A percentile compares a stretch with the other conserved stretches of the same genome.
These are phyloP conservation scores for Porphyrio hochstetteri DNA, from an alignment of 2,113 vertebrate species.

Conservation along the genomic window DNA sequence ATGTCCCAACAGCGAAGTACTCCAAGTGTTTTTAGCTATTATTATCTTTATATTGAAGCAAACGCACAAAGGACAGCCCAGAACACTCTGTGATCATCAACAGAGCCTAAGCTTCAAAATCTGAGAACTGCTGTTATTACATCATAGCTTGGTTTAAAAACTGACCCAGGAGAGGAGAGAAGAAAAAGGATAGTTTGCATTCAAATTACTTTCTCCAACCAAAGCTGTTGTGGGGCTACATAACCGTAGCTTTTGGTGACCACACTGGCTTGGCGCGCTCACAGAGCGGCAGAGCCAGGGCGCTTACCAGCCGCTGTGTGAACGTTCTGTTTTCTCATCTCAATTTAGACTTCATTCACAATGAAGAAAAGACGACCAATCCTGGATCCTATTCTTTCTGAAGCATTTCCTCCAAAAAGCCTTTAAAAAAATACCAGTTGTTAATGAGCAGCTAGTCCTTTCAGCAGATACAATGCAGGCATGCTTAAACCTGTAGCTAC, in stretches of 20 bases:
- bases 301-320: neutral
- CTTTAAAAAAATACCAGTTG: neutral
- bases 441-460: constrained; percentile 50
- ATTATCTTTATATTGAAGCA: neutral
- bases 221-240: neutral
- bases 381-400: neutral
- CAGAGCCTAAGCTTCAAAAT: neutral
- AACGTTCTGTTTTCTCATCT: neutral
- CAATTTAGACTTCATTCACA: constrained; percentile 3
- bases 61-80: neutral
- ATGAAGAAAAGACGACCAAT: neutral
- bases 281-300: neutral
- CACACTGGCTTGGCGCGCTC: neutral
- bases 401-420: constrained; percentile 19
- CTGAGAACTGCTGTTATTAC: neutral
- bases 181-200: constrained; percentile 30
- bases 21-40: neutral
- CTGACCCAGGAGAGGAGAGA: neutral
- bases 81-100: neutral
- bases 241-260: neutral
- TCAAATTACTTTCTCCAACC: neutral
- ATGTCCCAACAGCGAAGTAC: neutral
- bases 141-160: neutral
- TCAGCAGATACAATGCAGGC: constrained; percentile 12
- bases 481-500: constrained; percentile 17